Percentiles rank a stretch among this genome's conserved stretches.
Evolutionary conservation across 2,797 vertebrate species (phyloP).

Genomic region (Neosalanx taihuensis): DNA sequence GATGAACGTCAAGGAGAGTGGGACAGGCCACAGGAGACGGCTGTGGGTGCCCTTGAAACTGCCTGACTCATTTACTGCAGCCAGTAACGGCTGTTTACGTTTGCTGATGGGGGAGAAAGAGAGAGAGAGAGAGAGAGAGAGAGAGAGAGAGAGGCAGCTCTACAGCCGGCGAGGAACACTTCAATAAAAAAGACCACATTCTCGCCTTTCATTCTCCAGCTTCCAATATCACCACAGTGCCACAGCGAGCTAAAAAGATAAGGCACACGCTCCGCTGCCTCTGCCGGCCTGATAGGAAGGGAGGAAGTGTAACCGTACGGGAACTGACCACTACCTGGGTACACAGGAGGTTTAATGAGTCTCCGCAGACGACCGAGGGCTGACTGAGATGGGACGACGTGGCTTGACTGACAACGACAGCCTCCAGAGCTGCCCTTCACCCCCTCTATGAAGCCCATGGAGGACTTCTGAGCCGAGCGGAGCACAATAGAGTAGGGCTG

Average conservation of each 20-base stretch:
- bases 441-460: too few species aligned
- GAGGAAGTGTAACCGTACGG: not conserved
- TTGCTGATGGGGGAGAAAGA: conserved; percentile 44
- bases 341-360: not conserved
- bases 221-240: conserved; percentile 7
- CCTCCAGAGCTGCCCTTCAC: too few species aligned
- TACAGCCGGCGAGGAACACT: not conserved
- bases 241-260: conserved; percentile 13
- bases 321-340: not conserved
- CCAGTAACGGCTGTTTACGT: conserved; percentile 57
- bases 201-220: not conserved
- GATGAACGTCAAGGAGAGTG: conserved; percentile 39
- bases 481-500: too few species aligned
- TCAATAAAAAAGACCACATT: not conserved
- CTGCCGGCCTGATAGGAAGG: conserved; percentile 23
- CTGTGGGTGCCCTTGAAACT: conserved; percentile 70
- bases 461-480: too few species aligned
- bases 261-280: conserved; percentile 16
- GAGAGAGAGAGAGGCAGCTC: not conserved
- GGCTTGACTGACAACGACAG: too few species aligned
- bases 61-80: conserved; percentile 73
- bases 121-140: not conserved
- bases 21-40: conserved; percentile 58
- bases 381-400: too few species aligned
- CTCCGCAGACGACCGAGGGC: not conserved